Percentiles rank a stretch among this genome's conserved stretches.
These are phyloP conservation scores for Pandion haliaetus DNA, from an alignment of 2,113 vertebrate genomes.

Conservation along the genomic window DNA sequence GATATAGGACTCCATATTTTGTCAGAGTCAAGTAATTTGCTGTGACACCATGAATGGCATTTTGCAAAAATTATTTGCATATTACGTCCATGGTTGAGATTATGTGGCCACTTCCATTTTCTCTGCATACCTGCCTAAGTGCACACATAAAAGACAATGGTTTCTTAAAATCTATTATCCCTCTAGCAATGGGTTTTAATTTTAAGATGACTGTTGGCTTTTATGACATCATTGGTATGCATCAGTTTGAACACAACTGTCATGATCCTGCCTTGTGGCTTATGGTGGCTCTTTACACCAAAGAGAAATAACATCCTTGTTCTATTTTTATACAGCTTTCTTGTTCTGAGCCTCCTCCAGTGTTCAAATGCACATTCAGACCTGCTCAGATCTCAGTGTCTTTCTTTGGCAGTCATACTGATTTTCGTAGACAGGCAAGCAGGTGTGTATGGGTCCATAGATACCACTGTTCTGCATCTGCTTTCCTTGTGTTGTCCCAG, in stretches of 20 bases:
- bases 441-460: neutral
- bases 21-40: neutral
- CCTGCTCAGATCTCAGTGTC: neutral
- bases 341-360: neutral
- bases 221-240: rapidly evolving
- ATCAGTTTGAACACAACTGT: neutral
- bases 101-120: neutral
- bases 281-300: neutral
- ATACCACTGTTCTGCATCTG: neutral
- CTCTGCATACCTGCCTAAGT: neutral
- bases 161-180: neutral
- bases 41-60: neutral
- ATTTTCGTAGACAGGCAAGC: neutral
- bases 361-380: neutral
- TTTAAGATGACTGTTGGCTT: neutral
- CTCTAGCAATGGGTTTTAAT: neutral
- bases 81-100: neutral
- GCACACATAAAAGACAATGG: neutral
- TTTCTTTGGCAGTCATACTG: neutral
- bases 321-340: neutral
- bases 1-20: neutral
- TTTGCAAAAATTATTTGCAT: neutral
- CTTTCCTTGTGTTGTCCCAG: neutral
- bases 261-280: neutral
- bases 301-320: neutral